phyloP scores from a whole-genome alignment of 2,888 invertebrate species.

The Eucera pruinosa region DNA sequence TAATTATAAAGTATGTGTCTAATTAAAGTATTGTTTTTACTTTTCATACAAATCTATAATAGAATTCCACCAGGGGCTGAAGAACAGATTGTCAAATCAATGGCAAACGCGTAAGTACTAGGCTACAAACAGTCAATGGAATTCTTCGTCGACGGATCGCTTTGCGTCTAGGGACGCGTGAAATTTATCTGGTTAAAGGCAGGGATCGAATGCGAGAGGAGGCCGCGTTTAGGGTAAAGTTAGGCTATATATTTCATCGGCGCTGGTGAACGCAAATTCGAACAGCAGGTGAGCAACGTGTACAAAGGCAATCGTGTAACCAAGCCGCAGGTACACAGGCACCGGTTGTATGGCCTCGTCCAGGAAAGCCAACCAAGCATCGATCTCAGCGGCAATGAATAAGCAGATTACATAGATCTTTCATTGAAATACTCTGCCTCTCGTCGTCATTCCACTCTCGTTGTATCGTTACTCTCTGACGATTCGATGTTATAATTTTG shows the following conservation, averaged over 20 bases:
- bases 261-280: constrained; percentile 56
- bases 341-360: constrained; percentile 2
- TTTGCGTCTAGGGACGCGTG: constrained; percentile 30
- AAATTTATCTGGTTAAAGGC: constrained; percentile 23
- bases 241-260: constrained; percentile 64
- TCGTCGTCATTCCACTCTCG: background rate
- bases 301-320: constrained; percentile 58
- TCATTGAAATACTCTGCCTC: constrained; percentile 24
- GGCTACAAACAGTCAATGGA: background rate
- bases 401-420: constrained; percentile 39
- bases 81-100: too few relatives aligned
- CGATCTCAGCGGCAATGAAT: constrained; percentile 18
- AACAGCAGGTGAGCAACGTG: constrained; percentile 50
- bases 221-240: background rate
- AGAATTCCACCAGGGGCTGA: too few relatives aligned
- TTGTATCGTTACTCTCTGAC: too few relatives aligned
- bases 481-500: too few relatives aligned
- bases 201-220: background rate
- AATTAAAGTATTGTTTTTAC: too few relatives aligned
- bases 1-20: too few relatives aligned
- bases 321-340: constrained; percentile 50
- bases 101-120: background rate
- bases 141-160: constrained; percentile 33
- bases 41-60: too few relatives aligned
- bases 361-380: constrained; percentile 37